Conservation (phyloP, 2,113 vertebrate genomes). For the Chaenocephalus aceratus region DNA sequence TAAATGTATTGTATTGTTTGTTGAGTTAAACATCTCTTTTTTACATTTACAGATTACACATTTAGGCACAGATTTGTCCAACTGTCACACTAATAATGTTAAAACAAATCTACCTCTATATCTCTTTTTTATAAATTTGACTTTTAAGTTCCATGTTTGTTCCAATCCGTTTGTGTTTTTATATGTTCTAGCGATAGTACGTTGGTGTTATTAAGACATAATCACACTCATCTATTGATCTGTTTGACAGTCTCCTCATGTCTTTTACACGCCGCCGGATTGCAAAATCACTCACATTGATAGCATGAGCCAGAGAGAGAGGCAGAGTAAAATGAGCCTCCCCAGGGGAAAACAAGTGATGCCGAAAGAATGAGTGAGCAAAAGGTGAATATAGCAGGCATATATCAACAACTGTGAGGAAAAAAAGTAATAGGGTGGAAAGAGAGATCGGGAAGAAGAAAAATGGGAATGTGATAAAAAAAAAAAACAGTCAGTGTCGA, state of each 20-base stretch:
- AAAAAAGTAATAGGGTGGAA: slow-evolving; percentile 42
- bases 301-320: slow-evolving; percentile 45
- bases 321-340: slow-evolving; percentile 16
- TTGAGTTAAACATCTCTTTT: not conserved
- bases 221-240: slow-evolving; percentile 74
- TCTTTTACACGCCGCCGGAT: slow-evolving; percentile 71
- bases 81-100: no score
- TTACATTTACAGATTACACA: no score
- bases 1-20: not conserved
- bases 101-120: no score
- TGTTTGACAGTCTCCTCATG: slow-evolving; percentile 80
- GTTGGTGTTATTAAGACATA: slow-evolving; percentile 38
- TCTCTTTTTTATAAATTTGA: not conserved
- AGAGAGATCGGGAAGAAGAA: slow-evolving; percentile 32
- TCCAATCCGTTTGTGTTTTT: slow-evolving; percentile 1
- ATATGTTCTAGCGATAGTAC: slow-evolving; percentile 1
- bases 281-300: slow-evolving; percentile 79
- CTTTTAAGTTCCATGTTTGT: not conserved
- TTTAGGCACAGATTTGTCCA: no score
- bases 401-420: slow-evolving; percentile 29
- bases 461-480: slow-evolving; percentile 24
- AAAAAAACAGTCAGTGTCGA: slow-evolving; percentile 24
- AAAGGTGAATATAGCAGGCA: slow-evolving; percentile 53
- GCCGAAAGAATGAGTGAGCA: slow-evolving; percentile 41
- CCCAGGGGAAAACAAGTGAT: slow-evolving; percentile 8